Evolutionary conservation across 1,140 invertebrate species (phyloP), one percentile per base, ranked within the genome.

Genomic region (Homalodisca vitripennis): DNA sequence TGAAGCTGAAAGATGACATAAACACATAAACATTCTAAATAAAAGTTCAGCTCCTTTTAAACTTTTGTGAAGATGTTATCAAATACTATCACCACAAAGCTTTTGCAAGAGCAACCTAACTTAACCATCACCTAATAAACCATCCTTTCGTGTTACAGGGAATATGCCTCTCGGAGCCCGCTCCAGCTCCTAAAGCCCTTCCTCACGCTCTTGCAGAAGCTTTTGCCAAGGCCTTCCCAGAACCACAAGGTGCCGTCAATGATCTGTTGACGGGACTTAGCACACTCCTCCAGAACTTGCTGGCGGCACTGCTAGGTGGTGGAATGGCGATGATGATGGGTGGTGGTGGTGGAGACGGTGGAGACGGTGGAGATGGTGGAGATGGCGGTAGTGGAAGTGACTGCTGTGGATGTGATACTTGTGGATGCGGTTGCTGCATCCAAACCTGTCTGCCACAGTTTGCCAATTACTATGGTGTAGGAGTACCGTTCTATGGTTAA

Each of bases 121-220:
- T n/a, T n/a, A n/a, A n/a, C n/a, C n/a, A n/a, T n/a, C n/a, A n/a
- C 34, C 34, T 41, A 41, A 41, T 41, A 17, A 41, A 41, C 17
- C 34, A 41, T 41, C n/a, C n/a, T 41, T 51, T 51, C 2, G 3
- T 51, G 48, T 51, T 51, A 51, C 48, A 51, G 48, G 48, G n/a
- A 3, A 6, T n/a, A 51, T 51, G 48, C 48, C n/a, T 51, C n/a
- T 51, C 48, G 3, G 48, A 51, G n/a, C 48, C 48, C 48, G 48
- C n/a, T 22, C 48, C 48, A 51, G 48, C 48, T 51, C 48, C 48
- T 22, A 51, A 51, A 51, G 48, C 48, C 48, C 22, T 51, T 22
- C 48, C 48, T 51, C 14, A 51, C 17, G 48, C 48, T 6, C n/a
- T 51, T 51, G 48, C 48, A 3, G 48, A 6, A 51, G 48, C 48